Conservation (phyloP, 2,888 invertebrate species). For the Synanthedon myopaeformis region DNA sequence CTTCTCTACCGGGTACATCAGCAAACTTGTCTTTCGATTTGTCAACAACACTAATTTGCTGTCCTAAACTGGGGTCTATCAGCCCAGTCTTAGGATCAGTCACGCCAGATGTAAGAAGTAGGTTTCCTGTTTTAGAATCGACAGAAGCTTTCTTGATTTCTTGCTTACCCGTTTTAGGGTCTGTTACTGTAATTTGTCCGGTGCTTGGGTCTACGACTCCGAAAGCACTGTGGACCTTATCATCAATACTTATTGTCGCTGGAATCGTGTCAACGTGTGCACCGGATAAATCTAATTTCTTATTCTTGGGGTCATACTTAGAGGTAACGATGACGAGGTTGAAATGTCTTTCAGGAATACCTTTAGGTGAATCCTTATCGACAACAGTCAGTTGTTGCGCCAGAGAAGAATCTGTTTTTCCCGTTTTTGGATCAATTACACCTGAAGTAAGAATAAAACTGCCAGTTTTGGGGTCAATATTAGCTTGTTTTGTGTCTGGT, state of each 20-base stretch:
- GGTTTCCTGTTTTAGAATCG: constrained; percentile 71
- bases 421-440: constrained; percentile 73
- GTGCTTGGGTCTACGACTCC: constrained; percentile 69
- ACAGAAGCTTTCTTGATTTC: constrained; percentile 72
- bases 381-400: constrained; percentile 67
- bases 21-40: constrained; percentile 37
- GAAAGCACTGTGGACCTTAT: constrained; percentile 70
- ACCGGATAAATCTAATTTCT: constrained; percentile 63
- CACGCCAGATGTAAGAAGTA: constrained; percentile 61
- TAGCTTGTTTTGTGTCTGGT: constrained; percentile 72
- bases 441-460: constrained; percentile 72
- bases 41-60: constrained; percentile 48
- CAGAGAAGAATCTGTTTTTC: constrained; percentile 74
- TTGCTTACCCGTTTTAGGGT: constrained; percentile 72
- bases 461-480: constrained; percentile 65
- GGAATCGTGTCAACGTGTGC: constrained; percentile 52
- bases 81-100: constrained; percentile 67
- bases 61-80: constrained; percentile 65
- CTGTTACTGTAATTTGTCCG: constrained; percentile 69
- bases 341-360: constrained; percentile 56
- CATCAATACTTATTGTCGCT: constrained; percentile 49
- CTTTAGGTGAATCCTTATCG: constrained; percentile 55
- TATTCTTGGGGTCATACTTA: constrained; percentile 69
- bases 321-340: constrained; percentile 68
- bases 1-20: constrained; percentile 46